Base-by-base conservation (phyloP, 2,113 vertebrate genomes). In the Scatophagus argus region DNA sequence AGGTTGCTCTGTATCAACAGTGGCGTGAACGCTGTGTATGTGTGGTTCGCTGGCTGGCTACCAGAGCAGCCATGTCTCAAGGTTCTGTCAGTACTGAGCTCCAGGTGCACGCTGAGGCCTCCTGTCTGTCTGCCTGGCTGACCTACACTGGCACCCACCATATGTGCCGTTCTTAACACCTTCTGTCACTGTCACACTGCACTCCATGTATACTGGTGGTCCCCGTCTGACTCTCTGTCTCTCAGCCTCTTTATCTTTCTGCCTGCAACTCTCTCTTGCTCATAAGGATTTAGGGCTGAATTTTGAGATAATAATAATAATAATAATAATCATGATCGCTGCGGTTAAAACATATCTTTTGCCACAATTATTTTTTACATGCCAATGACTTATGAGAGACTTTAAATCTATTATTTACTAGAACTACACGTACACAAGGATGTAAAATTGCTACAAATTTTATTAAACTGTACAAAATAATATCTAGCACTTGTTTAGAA, bases 161-260 rank as follows among this genome's bases (percentile, higher is more conserved):
- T 94, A 94, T 93, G 93, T 79, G 87, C 78, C 92, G 79, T 87
- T 77, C 79, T 89, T 80, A 78, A 79, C 86, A 88, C 92, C 93
- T 92, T 93, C 94, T 93, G 94, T 94, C 90, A 85, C 88, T 67
- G 84, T 87, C 87, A 88, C 86, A 77, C 77, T 56, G 58, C 58
- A 66, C 39, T 51, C 58, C 68, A 72, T 70, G 68, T 74, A 67
- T 17, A 72, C 74, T 41, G 72, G 77, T 73, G 77, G 62, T 65
- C 77, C 65, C 59, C 49, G 59, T 74, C 82, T 74, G 73, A 83
- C 61, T 66, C 72, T 68, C 73, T 51, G 66, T 81, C 78, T 41
- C 67, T 74, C 65, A 59, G 51, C 61, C 68, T 70, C 23, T 36
- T 73, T 32, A 32, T 85, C 73, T 64, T 77, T 74, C 63, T 55